phyloP scores from a whole-genome alignment of 2,113 vertebrate genomes.

The Tauraco erythrolophus region DNA sequence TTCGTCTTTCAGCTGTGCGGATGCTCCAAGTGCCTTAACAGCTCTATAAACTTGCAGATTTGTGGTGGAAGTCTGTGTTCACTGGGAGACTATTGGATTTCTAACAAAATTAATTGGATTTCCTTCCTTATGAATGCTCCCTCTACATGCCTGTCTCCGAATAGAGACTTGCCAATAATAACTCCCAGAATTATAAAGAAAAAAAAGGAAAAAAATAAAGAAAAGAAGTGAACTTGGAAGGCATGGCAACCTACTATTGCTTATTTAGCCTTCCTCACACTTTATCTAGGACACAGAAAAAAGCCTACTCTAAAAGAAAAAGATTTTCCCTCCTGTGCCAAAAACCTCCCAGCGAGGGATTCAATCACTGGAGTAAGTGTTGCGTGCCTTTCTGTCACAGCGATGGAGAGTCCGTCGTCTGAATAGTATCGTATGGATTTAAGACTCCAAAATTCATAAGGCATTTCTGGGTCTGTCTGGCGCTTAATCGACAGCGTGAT shows the following conservation, averaged over 20 bases:
- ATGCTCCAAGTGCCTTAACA: background rate
- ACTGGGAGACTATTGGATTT: slow-evolving; percentile 46
- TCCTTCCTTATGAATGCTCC: slow-evolving; percentile 46
- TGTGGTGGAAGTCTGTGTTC: background rate
- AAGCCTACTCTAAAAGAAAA: slow-evolving; percentile 53
- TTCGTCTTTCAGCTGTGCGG: background rate
- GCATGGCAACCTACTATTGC: slow-evolving; percentile 29
- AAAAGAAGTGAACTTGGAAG: background rate
- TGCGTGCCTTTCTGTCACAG: background rate
- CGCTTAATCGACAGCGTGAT: background rate
- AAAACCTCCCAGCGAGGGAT: background rate
- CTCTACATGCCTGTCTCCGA: background rate
- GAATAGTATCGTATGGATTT: background rate
- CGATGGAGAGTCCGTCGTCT: background rate
- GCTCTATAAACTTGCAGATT: slow-evolving; percentile 62
- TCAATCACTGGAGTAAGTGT: background rate
- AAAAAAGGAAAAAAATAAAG: background rate
- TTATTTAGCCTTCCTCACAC: slow-evolving; percentile 40
- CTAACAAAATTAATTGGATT: slow-evolving; percentile 52
- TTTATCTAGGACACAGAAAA: slow-evolving; percentile 56
- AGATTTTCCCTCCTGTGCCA: slow-evolving; percentile 34
- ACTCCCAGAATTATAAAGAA: slow-evolving; percentile 35
- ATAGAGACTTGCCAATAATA: slow-evolving; percentile 50
- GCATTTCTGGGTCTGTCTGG: slow-evolving; percentile 17
- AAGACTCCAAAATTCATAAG: slow-evolving; percentile 1